These are phyloP conservation scores for Parauchenoglanis punctatus DNA, from an alignment of 2,797 vertebrate species.

Conservation along the genomic window DNA sequence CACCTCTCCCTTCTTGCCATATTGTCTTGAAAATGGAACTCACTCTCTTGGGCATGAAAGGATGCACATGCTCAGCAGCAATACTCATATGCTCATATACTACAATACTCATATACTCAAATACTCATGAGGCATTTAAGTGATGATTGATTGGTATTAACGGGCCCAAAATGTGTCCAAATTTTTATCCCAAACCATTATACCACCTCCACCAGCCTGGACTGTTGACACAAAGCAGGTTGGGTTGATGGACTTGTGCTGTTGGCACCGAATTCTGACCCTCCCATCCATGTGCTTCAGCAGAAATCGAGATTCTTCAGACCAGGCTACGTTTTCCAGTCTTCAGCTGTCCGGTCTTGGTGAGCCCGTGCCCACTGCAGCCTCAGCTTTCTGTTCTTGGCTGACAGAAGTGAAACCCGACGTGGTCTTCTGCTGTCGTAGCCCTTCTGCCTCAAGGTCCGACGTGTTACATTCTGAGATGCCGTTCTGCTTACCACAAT, in stretches of 20 bases:
- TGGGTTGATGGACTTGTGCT: too few relatives aligned
- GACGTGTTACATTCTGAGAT: neutral
- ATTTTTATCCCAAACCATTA: neutral
- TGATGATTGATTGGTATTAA: too few relatives aligned
- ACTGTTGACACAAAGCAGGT: too few relatives aligned
- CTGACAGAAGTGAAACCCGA: too few relatives aligned
- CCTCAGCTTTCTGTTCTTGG: too few relatives aligned
- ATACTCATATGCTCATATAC: too few relatives aligned
- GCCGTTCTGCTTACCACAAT: neutral
- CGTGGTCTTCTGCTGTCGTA: neutral
- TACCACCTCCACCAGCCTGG: too few relatives aligned
- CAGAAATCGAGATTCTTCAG: neutral
- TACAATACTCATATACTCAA: too few relatives aligned
- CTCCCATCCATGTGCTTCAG: neutral
- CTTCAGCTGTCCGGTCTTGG: neutral
- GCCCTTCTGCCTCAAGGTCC: neutral
- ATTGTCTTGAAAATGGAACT: neutral
- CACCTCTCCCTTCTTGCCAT: neutral
- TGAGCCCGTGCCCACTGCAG: neutral
- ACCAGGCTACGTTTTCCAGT: neutral
- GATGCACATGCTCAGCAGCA: too few relatives aligned
- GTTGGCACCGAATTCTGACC: neutral
- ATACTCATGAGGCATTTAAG: too few relatives aligned
- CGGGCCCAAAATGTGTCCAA: too few relatives aligned
- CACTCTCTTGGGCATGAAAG: neutral